Base-by-base conservation (phyloP, 2,797 vertebrate species). In the Coracias cyanogaster region DNA sequence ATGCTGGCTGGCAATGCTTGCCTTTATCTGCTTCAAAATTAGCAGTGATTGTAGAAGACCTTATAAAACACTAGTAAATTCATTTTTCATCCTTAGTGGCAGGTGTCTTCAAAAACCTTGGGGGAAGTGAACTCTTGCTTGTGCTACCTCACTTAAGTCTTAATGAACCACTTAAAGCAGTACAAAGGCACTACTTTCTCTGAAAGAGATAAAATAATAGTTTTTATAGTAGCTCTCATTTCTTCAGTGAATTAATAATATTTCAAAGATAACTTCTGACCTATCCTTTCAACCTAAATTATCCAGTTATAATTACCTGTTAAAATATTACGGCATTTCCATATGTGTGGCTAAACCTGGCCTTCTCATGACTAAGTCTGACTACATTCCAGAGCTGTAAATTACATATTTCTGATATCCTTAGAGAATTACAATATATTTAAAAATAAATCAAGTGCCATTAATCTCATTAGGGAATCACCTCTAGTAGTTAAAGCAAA, bases 311-410 rank as follows among this genome's bases (percentile, higher is more conserved):
- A 87, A 91, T 90, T 92, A 92, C 85, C 88, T 82, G 74, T 71
- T 89, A 95, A 96, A 96, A 95, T 86, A 76, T 80, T 78, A 72
- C 80, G 73, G 21, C 71, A 83, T 89, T 95, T 89, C 72, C 89
- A 73, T 29, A 82, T 14, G n/a, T 0, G 0, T 71, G 60, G 65
- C 74, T 90, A 95, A 78, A 92, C 35, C 54, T 61, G 55, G 57
- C n/a, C 74, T 85, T 78, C 82, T 69, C 74, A 31, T 62, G 69
- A 67, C 65, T 74, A 74, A 46, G 61, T 54, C 51, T 88, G 90
- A 90, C 73, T 76, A 61, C 46, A 77, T 78, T 79, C 72, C 73
- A 89, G 81, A 82, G 16, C 46, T 79, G 58, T 54, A 90, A 83
- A 81, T 93, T 65, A 90, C 48, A 83, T 31, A 78, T 78, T 94